Percentiles rank a stretch among this genome's conserved stretches.
These are phyloP conservation scores for Drosophila birchii DNA, from an alignment of 2,888 invertebrate genomes.

Conservation along the genomic window DNA sequence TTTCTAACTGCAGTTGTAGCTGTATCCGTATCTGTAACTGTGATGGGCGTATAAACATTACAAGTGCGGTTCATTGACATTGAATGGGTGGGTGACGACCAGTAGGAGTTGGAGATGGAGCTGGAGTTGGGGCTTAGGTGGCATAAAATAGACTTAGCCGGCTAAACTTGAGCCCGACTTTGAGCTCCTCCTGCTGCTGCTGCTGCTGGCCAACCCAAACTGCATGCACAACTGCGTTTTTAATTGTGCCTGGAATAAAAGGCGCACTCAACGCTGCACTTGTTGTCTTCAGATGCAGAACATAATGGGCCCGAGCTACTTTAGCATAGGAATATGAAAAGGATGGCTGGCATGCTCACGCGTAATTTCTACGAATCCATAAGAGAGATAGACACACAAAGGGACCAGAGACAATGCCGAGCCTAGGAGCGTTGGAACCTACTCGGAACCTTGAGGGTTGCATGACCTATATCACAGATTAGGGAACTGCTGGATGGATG, in stretches of 20 bases:
- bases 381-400: conserved; percentile 29
- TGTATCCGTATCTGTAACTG: conserved; percentile 40
- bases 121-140: conserved; percentile 22
- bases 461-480: conserved; percentile 80
- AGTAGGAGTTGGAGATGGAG: conserved; percentile 22
- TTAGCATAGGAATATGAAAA: conserved; percentile 34
- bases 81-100: conserved; percentile 64
- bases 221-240: conserved; percentile 75
- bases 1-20: conserved; percentile 1
- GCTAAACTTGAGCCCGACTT: conserved; percentile 44
- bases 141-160: conserved; percentile 9
- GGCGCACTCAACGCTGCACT: conserved; percentile 72
- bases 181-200: not conserved
- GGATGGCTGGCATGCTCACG: conserved; percentile 53
- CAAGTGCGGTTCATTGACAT: conserved; percentile 74
- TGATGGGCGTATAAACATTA: conserved; percentile 56
- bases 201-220: not conserved
- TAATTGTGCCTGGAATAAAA: conserved; percentile 79
- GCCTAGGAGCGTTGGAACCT: conserved; percentile 37
- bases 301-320: conserved; percentile 61
- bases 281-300: conserved; percentile 49
- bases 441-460: conserved; percentile 77
- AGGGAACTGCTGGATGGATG: conserved; percentile 38
- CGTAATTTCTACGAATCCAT: conserved; percentile 73
- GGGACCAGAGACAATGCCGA: conserved; percentile 59